These are phyloP conservation scores for Leptinotarsa haldemani DNA, from an alignment of 2,888 invertebrate species.

Conservation along the genomic window DNA sequence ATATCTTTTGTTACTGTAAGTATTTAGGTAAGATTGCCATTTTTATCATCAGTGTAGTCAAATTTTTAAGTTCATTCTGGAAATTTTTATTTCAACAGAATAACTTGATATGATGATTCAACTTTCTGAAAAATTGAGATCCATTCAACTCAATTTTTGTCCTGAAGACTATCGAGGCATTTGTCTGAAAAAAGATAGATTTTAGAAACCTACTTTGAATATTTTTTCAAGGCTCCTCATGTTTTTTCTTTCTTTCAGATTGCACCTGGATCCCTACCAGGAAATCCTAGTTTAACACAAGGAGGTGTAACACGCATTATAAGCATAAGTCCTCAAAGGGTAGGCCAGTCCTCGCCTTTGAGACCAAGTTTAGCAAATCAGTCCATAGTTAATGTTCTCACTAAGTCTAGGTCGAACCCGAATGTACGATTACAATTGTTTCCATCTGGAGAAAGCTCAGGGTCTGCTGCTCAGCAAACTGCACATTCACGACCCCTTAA, in stretches of 20 bases:
- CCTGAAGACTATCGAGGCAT: slow-evolving; percentile 56
- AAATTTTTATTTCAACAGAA: not conserved
- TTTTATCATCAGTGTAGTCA: no score
- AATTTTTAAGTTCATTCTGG: no score
- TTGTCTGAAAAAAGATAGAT: slow-evolving; percentile 53
- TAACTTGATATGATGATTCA: slow-evolving; percentile 42
- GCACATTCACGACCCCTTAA: slow-evolving; percentile 59
- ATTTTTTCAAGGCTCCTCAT: not conserved
- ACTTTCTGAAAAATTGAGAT: slow-evolving; percentile 52
- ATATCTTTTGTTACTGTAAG: not conserved
- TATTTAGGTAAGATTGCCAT: not conserved
- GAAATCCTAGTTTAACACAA: slow-evolving; percentile 61
- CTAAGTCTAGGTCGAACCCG: slow-evolving; percentile 56
- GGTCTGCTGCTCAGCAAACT: slow-evolving; percentile 45
- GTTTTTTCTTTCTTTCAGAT: slow-evolving; percentile 48
- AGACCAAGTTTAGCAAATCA: slow-evolving; percentile 65
- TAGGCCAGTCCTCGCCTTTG: slow-evolving; percentile 58
- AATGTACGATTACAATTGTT: slow-evolving; percentile 62
- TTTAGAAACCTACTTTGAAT: not conserved
- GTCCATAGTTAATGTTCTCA: slow-evolving; percentile 64
- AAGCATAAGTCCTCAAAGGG: slow-evolving; percentile 65
- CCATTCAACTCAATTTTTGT: slow-evolving; percentile 55
- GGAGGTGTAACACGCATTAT: slow-evolving; percentile 69
- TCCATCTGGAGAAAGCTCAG: slow-evolving; percentile 51
- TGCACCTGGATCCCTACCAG: slow-evolving; percentile 47